A percentile compares a stretch with the other conserved stretches of the same genome.
Evolutionary conservation across 2,797 vertebrate genomes (phyloP).

Genomic region (Tolypeutes matacus): DNA sequence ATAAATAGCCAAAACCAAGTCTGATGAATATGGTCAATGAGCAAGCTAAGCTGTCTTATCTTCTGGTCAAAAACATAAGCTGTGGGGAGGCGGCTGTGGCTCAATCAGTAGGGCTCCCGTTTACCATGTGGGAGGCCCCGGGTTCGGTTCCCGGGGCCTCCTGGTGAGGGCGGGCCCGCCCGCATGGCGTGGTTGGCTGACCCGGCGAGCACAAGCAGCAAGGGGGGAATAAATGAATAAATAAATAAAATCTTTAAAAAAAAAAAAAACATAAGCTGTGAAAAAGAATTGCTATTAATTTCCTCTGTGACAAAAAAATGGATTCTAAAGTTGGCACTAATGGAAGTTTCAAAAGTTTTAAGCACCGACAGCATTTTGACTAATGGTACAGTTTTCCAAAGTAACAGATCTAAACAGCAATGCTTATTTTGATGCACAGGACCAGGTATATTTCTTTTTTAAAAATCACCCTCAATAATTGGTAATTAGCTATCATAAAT

Average conservation of each 20-base stretch:
- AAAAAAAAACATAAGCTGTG: not conserved
- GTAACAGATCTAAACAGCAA: not conserved
- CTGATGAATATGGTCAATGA: conserved; percentile 12
- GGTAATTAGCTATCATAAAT: not conserved
- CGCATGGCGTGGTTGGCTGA: too few species aligned
- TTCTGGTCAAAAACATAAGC: not conserved
- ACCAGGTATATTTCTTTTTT: not conserved
- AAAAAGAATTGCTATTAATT: conserved; percentile 49
- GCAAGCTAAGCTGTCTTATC: conserved; percentile 29
- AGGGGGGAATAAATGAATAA: too few species aligned
- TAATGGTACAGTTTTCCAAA: not conserved
- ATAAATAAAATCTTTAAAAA: too few species aligned
- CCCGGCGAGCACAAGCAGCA: too few species aligned
- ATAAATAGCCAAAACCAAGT: conserved; percentile 19
- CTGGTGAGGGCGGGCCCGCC: too few species aligned
- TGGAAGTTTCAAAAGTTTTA: not conserved
- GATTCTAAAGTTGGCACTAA: conserved; percentile 53
- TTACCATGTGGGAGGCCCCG: too few species aligned
- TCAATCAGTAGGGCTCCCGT: too few species aligned
- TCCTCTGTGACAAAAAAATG: not conserved
- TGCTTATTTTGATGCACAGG: not conserved
- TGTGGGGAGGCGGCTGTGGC: too few species aligned
- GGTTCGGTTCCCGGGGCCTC: too few species aligned
- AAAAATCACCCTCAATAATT: not conserved
- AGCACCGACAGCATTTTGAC: conserved; percentile 9